Evolutionary conservation across 23 tunicate genomes (phyloP).

Genomic region (Styela plicata): DNA sequence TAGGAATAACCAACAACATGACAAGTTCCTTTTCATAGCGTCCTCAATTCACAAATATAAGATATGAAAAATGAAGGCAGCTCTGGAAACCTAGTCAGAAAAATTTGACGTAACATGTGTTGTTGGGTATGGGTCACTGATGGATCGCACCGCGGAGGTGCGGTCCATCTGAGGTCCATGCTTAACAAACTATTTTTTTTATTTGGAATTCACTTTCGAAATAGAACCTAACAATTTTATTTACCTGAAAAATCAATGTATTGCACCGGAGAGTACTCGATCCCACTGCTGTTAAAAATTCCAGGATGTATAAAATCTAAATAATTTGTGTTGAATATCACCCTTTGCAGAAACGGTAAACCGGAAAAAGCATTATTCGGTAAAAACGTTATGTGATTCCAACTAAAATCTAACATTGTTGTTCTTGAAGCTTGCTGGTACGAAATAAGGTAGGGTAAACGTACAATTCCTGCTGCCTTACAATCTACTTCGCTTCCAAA

Average conservation of each 20-base stretch:
- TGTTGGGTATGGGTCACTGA: too few relatives aligned
- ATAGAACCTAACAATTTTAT: background rate
- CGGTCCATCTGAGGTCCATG: too few relatives aligned
- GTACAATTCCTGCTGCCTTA: background rate
- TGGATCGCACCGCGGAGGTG: too few relatives aligned
- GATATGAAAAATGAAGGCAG: too few relatives aligned
- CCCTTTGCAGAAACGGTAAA: background rate
- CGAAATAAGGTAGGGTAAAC: background rate
- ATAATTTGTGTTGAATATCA: background rate
- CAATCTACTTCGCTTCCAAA: background rate
- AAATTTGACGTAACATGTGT: too few relatives aligned
- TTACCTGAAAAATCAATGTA: conserved; percentile 25
- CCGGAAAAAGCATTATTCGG: background rate
- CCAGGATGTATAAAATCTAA: background rate
- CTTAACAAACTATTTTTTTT: too few relatives aligned
- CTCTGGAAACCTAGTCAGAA: too few relatives aligned
- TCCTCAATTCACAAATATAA: too few relatives aligned
- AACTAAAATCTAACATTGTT: background rate
- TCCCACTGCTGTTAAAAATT: background rate
- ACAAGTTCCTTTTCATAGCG: too few relatives aligned
- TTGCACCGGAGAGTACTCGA: conserved; percentile 2
- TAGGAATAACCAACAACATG: too few relatives aligned
- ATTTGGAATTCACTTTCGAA: too few relatives aligned
- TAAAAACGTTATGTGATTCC: background rate
- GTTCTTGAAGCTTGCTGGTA: background rate